Evolutionary conservation across 2,113 vertebrate species (phyloP).

Genomic region (Protomyctophum bolini): DNA sequence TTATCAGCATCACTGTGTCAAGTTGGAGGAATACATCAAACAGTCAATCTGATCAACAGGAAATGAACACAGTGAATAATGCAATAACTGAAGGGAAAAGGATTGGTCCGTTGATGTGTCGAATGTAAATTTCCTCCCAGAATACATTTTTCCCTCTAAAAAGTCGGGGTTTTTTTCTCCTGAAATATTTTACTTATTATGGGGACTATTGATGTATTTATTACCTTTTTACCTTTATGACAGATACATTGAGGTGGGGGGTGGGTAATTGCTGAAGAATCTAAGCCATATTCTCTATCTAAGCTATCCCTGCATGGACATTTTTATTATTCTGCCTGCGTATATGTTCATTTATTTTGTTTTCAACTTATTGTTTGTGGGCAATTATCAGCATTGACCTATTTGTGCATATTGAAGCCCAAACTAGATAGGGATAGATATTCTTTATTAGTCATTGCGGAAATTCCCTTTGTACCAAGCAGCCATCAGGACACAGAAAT

Average conservation of each 20-base stretch:
- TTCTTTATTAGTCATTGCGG: too few species aligned
- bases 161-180: slow-evolving; percentile 37
- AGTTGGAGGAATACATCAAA: slow-evolving; percentile 82
- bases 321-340: too few species aligned
- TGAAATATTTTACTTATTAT: slow-evolving; percentile 65
- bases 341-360: too few species aligned
- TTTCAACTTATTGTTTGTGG: too few species aligned
- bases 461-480: too few species aligned
- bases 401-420: too few species aligned
- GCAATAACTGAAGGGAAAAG: slow-evolving; percentile 73
- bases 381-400: too few species aligned
- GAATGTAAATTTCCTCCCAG: slow-evolving; percentile 75
- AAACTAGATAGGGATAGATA: too few species aligned
- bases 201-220: slow-evolving; percentile 63
- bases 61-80: slow-evolving; percentile 82
- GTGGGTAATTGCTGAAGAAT: slow-evolving; percentile 53
- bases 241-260: slow-evolving; percentile 68
- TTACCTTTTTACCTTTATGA: slow-evolving; percentile 73
- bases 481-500: too few species aligned
- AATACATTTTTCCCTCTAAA: slow-evolving; percentile 45
- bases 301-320: too few species aligned
- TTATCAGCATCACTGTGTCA: slow-evolving; percentile 89
- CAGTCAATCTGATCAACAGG: slow-evolving; percentile 90
- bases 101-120: slow-evolving; percentile 72
- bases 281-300: slow-evolving; percentile 51